A percentile compares a stretch with the other conserved stretches of the same genome.
Conservation (phyloP, 2,888 invertebrate species). For the Ommatoiulus sabulosus region DNA sequence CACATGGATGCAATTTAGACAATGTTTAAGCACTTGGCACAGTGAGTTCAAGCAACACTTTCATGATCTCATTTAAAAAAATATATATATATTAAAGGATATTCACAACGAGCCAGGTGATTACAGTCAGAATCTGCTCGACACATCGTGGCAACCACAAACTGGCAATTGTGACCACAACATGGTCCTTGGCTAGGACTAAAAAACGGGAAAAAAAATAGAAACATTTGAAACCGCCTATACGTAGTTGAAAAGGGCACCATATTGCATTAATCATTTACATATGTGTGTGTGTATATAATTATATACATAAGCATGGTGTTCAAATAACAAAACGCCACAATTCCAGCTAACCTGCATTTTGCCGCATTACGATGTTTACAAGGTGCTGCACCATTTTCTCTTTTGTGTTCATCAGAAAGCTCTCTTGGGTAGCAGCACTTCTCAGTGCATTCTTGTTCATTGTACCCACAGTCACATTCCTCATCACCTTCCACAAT, state of each 20-base stretch:
- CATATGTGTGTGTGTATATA: not conserved
- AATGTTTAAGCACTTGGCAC: no score
- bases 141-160: constrained; percentile 68
- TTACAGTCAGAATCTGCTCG: constrained; percentile 79
- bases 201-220: constrained; percentile 63
- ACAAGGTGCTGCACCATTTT: constrained; percentile 79
- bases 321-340: not conserved
- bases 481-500: constrained; percentile 98
- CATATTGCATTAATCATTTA: no score
- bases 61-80: no score
- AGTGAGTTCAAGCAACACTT: no score
- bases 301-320: not conserved
- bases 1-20: no score
- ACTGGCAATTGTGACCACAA: constrained; percentile 84
- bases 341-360: constrained; percentile 75
- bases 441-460: constrained; percentile 85
- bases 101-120: constrained; percentile 85
- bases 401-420: not conserved
- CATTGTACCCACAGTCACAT: constrained; percentile 96
- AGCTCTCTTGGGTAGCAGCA: constrained; percentile 81
- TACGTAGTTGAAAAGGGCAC: no score
- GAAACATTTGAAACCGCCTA: not conserved
- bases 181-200: constrained; percentile 99
- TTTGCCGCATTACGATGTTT: constrained; percentile 78
- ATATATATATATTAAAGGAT: constrained; percentile 64